These are phyloP conservation scores for Polydesmus complanatus DNA, from an alignment of 2,888 invertebrate species.

Conservation along the genomic window DNA sequence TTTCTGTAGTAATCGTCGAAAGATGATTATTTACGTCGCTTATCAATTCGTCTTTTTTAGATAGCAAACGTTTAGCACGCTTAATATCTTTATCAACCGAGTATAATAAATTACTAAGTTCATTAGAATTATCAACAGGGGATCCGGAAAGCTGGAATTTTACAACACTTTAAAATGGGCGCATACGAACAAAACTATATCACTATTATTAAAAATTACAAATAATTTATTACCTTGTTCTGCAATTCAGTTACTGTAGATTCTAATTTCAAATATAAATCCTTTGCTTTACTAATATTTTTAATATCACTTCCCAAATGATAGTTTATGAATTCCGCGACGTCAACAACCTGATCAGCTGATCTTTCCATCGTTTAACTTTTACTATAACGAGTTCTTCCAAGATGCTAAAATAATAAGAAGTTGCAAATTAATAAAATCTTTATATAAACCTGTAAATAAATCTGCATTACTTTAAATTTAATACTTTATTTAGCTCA, in stretches of 20 bases:
- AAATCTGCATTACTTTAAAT: too few species aligned
- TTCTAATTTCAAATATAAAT: constrained; percentile 23
- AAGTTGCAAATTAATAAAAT: too few species aligned
- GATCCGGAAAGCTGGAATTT: constrained; percentile 11
- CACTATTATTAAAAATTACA: not conserved
- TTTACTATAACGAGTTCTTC: too few species aligned
- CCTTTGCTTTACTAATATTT: constrained; percentile 38
- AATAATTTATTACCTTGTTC: constrained; percentile 5
- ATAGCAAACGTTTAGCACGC: not conserved
- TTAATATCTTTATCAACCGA: not conserved
- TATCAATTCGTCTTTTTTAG: not conserved
- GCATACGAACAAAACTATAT: not conserved
- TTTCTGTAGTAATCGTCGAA: not conserved
- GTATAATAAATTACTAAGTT: not conserved
- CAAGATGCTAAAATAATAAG: too few species aligned
- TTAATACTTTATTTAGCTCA: too few species aligned
- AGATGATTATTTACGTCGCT: not conserved
- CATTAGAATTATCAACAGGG: not conserved
- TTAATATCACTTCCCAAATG: constrained; percentile 42
- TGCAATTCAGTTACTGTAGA: not conserved
- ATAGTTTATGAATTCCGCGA: constrained; percentile 32
- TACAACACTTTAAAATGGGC: not conserved
- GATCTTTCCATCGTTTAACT: too few species aligned
- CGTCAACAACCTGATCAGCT: not conserved
- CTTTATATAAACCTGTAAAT: too few species aligned